These are phyloP conservation scores for Phlogophora meticulosa DNA, from an alignment of 2,888 invertebrate species.

Conservation along the genomic window DNA sequence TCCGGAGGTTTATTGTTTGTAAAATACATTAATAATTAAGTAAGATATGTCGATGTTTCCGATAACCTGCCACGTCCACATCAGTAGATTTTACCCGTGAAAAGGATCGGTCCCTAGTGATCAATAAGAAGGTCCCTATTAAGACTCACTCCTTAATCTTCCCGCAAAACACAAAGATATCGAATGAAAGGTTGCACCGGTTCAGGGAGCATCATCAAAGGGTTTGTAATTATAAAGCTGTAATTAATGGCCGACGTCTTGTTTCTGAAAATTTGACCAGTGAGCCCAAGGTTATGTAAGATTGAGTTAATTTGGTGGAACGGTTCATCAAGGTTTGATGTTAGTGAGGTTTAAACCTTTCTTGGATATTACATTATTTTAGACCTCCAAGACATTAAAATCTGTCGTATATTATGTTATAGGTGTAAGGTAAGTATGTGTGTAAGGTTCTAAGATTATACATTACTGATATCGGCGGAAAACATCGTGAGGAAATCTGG, in stretches of 20 bases:
- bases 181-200: constrained; percentile 50
- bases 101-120: too few relatives aligned
- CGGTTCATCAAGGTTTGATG: neutral
- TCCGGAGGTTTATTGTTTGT: too few relatives aligned
- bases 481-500: too few relatives aligned
- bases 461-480: too few relatives aligned
- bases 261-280: constrained; percentile 43
- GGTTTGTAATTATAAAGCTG: constrained; percentile 37
- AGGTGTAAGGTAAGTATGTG: too few relatives aligned
- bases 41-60: too few relatives aligned
- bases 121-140: constrained; percentile 1
- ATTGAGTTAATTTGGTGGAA: constrained; percentile 47
- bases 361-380: neutral
- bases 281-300: constrained; percentile 24
- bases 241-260: constrained; percentile 58
- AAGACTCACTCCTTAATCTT: constrained; percentile 14
- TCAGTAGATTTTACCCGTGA: too few relatives aligned
- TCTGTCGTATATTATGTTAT: too few relatives aligned
- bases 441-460: too few relatives aligned
- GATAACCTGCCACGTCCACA: too few relatives aligned
- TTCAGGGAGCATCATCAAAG: constrained; percentile 58
- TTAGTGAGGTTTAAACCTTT: constrained; percentile 3
- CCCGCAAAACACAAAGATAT: constrained; percentile 43
- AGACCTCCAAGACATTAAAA: neutral
- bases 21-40: too few relatives aligned